A percentile compares a stretch with the other conserved stretches of the same genome.
These are phyloP conservation scores for Sminthurinus signatus DNA, from an alignment of 1,140 invertebrate genomes.

Conservation along the genomic window DNA sequence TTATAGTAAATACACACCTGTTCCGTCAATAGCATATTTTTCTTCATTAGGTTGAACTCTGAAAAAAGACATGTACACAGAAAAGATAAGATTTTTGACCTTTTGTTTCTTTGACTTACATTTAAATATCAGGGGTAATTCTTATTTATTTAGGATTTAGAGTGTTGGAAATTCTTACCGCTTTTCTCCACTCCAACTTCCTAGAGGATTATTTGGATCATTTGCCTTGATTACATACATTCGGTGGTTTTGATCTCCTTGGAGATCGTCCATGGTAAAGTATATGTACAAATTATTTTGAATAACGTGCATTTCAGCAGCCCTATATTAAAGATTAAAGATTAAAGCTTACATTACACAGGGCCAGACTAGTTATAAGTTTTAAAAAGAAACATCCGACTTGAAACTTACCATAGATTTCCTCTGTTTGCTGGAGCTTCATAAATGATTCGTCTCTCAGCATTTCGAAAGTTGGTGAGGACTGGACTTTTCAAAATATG, in stretches of 20 bases:
- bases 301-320: conserved; percentile 25
- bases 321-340: too few relatives aligned
- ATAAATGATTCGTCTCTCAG: conserved; percentile 6
- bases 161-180: conserved; percentile 1
- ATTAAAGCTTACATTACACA: too few relatives aligned
- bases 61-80: too few relatives aligned
- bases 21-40: conserved; percentile 31
- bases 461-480: conserved; percentile 24
- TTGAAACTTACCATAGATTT: conserved; percentile 32
- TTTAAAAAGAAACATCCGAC: too few relatives aligned
- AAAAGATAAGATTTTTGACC: too few relatives aligned
- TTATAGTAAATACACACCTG: too few relatives aligned
- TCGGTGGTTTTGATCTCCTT: conserved; percentile 15
- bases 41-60: conserved; percentile 18
- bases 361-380: too few relatives aligned
- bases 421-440: conserved; percentile 7
- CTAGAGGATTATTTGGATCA: conserved; percentile 21
- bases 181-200: conserved; percentile 6
- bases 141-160: too few relatives aligned
- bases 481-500: conserved; percentile 7
- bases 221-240: conserved; percentile 26
- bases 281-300: conserved; percentile 30
- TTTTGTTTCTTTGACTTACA: too few relatives aligned
- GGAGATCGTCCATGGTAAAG: conserved; percentile 21
- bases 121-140: too few relatives aligned